phyloP scores from a whole-genome alignment of 1,140 invertebrate genomes.

The Sesamia nonagrioides region DNA sequence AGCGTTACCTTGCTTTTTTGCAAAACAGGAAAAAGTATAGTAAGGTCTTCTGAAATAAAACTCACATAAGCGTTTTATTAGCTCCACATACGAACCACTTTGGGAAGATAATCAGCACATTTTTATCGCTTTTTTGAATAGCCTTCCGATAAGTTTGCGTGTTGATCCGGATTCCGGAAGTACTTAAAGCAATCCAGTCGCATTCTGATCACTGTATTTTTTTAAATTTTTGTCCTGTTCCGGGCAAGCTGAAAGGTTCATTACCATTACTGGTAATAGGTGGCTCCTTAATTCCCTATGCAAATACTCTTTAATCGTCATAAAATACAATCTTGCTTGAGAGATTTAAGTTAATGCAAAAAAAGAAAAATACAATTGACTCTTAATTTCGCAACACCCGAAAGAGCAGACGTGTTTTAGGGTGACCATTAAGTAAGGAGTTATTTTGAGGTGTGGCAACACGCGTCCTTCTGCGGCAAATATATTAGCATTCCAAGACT shows the following conservation, averaged over 20 bases:
- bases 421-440: conserved; percentile 66
- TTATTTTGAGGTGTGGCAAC: conserved; percentile 65
- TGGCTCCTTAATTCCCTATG: conserved; percentile 43
- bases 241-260: conserved; percentile 6
- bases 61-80: neutral
- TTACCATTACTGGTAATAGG: neutral
- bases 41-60: neutral
- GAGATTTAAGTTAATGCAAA: conserved; percentile 62
- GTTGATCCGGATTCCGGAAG: conserved; percentile 11
- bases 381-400: conserved; percentile 72
- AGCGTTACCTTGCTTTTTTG: neutral
- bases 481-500: neutral
- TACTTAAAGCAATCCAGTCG: neutral
- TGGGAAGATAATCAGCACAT: neutral
- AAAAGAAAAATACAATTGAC: conserved; percentile 66
- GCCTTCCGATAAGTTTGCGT: neutral
- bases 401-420: conserved; percentile 66
- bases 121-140: neutral
- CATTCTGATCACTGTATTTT: neutral
- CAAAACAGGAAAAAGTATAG: neutral
- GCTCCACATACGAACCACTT: neutral
- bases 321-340: conserved; percentile 66
- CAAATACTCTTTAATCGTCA: conserved; percentile 57
- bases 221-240: conserved; percentile 4
- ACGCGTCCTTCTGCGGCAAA: neutral